These are phyloP conservation scores for Sycophaga agraensis DNA, from an alignment of 1,140 invertebrate genomes.

Conservation along the genomic window DNA sequence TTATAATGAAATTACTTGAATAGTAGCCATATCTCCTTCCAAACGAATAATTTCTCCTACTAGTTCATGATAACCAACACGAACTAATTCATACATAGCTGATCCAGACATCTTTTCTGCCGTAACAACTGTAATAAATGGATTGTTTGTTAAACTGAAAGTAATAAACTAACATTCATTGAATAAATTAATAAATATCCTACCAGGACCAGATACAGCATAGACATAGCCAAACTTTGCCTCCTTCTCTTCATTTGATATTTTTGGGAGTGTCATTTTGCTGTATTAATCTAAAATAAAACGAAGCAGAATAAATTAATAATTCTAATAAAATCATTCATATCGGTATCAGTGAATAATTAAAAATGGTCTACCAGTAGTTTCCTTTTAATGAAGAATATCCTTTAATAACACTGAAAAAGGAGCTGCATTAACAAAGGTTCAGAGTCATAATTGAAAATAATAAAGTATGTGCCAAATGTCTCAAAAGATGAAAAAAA, in stretches of 20 bases:
- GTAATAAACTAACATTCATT: background rate
- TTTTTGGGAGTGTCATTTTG: constrained; percentile 65
- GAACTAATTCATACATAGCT: constrained; percentile 99
- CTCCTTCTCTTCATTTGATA: constrained; percentile 85
- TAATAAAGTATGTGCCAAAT: too few relatives aligned
- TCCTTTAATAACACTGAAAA: too few relatives aligned
- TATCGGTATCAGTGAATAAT: too few relatives aligned
- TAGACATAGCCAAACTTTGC: constrained; percentile 91
- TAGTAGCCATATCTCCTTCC: constrained; percentile 99
- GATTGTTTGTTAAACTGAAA: background rate
- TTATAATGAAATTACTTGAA: constrained; percentile 69
- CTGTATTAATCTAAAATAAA: constrained; percentile 33
- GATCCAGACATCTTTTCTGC: constrained; percentile 99
- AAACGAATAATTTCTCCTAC: constrained; percentile 99
- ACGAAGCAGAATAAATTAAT: too few relatives aligned
- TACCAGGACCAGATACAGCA: constrained; percentile 96
- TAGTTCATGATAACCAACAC: constrained; percentile 96
- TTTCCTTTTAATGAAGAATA: too few relatives aligned
- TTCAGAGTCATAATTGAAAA: too few relatives aligned
- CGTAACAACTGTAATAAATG: constrained; percentile 82
- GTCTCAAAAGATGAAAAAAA: too few relatives aligned
- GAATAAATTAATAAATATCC: constrained; percentile 45
- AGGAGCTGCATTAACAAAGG: too few relatives aligned
- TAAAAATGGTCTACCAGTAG: too few relatives aligned
- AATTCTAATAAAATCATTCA: background rate